Percentiles rank a stretch among this genome's conserved stretches.
Evolutionary conservation across 2,797 vertebrate species (phyloP).

Genomic region (Neostethus bicornis): DNA sequence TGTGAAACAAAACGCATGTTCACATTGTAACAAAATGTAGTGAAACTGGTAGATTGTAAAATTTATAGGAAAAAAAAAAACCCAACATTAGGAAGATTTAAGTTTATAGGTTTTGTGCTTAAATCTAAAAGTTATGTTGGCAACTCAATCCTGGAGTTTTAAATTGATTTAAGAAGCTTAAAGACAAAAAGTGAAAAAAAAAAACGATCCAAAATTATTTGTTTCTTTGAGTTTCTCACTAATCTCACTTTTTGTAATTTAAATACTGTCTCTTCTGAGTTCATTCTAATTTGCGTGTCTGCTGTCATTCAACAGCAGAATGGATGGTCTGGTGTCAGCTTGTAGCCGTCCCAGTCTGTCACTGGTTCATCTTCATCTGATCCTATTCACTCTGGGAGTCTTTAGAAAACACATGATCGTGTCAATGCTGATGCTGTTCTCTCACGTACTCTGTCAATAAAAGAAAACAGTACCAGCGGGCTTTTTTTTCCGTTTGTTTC

Average conservation of each 20-base stretch:
- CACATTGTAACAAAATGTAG: no score
- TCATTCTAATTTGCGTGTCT: constrained; percentile 28
- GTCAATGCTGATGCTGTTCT: constrained; percentile 1
- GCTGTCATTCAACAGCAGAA: constrained; percentile 22
- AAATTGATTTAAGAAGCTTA: not conserved
- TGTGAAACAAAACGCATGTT: not conserved
- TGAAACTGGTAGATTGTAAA: not conserved
- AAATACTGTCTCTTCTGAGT: constrained; percentile 10
- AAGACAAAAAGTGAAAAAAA: not conserved
- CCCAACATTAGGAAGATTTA: not conserved
- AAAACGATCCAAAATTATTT: not conserved
- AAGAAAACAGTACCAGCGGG: not conserved
- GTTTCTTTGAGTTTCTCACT: not conserved
- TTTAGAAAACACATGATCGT: constrained; percentile 26
- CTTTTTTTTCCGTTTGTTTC: no score
- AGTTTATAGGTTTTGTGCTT: no score
- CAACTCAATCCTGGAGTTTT: not conserved
- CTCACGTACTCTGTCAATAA: not conserved
- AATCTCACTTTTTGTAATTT: not conserved
- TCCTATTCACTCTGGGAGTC: constrained; percentile 17
- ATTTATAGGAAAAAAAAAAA: not conserved
- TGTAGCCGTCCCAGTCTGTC: constrained; percentile 56
- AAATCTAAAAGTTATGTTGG: not conserved
- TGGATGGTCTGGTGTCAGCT: constrained; percentile 58
- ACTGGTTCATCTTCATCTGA: constrained; percentile 31